Percentiles rank a stretch among this genome's conserved stretches.
Evolutionary conservation across 1,140 invertebrate species (phyloP).

Genomic region (Gonioctena quinquepunctata): DNA sequence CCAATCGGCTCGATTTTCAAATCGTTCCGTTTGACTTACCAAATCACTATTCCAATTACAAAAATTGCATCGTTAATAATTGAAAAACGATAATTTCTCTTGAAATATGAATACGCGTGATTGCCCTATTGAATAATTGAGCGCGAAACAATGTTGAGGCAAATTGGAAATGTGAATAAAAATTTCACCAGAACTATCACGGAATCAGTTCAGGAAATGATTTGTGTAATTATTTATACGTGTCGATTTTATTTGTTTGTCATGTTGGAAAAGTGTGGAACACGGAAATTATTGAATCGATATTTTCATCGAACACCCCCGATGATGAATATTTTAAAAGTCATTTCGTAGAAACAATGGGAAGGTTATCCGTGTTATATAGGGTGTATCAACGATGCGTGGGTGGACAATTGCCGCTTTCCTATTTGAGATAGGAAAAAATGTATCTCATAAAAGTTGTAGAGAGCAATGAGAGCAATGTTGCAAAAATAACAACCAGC

Average conservation of each 20-base stretch:
- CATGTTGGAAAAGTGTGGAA: not conserved
- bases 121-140: not conserved
- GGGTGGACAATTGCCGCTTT: too few relatives aligned
- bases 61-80: not conserved
- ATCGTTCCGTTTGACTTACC: not conserved
- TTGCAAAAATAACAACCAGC: too few relatives aligned
- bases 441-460: too few relatives aligned
- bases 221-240: not conserved
- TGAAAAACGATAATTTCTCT: not conserved
- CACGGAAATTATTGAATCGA: not conserved
- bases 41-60: not conserved
- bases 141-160: not conserved
- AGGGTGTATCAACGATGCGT: too few relatives aligned
- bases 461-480: too few relatives aligned
- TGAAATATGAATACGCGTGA: not conserved
- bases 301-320: too few relatives aligned
- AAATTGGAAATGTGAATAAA: not conserved
- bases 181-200: not conserved
- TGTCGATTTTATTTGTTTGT: not conserved
- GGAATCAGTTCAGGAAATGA: not conserved
- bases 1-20: too few relatives aligned
- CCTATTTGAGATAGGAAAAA: too few relatives aligned
- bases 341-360: too few relatives aligned
- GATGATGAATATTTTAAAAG: too few relatives aligned
- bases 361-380: too few relatives aligned